Conservation (phyloP, 2,888 invertebrate species). For the Emesis castigata region DNA sequence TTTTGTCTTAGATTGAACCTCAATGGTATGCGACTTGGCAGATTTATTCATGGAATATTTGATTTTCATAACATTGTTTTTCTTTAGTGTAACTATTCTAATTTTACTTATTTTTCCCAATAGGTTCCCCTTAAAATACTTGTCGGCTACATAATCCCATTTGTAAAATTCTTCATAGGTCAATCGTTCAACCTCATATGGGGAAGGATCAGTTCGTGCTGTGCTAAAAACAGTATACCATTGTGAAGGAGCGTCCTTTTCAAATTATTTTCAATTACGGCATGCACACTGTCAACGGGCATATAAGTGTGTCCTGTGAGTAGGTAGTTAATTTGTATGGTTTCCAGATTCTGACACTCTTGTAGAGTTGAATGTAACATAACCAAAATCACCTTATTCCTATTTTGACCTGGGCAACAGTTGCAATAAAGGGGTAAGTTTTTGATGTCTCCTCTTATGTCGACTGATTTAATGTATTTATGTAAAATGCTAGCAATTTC, state of each 20-base stretch:
- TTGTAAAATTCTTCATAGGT: conserved; percentile 57
- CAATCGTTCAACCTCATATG: conserved; percentile 56
- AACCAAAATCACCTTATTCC: conserved; percentile 12
- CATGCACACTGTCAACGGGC: conserved; percentile 49
- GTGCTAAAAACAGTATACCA: conserved; percentile 35
- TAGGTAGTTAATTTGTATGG: conserved; percentile 63
- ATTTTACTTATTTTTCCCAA: conserved; percentile 65
- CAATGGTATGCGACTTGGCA: conserved; percentile 7
- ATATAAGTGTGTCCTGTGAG: conserved; percentile 73
- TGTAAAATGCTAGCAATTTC: conserved; percentile 16
- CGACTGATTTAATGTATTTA: conserved; percentile 22
- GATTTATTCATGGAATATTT: conserved; percentile 42
- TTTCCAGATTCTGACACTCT: conserved; percentile 52
- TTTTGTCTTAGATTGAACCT: conserved; percentile 2
- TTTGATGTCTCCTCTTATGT: conserved; percentile 7
- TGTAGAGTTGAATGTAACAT: conserved; percentile 47
- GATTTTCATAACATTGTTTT: conserved; percentile 36
- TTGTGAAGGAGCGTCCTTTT: conserved; percentile 66
- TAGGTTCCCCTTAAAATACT: conserved; percentile 63
- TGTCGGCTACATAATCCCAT: conserved; percentile 60
- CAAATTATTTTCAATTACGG: conserved; percentile 66
- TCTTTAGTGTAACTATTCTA: conserved; percentile 57
- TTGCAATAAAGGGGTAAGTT: conserved; percentile 12
- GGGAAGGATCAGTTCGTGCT: conserved; percentile 58
- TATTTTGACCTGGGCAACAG: conserved; percentile 10